phyloP scores from a whole-genome alignment of 2,113 vertebrate species.

The Brevimyrus niger region DNA sequence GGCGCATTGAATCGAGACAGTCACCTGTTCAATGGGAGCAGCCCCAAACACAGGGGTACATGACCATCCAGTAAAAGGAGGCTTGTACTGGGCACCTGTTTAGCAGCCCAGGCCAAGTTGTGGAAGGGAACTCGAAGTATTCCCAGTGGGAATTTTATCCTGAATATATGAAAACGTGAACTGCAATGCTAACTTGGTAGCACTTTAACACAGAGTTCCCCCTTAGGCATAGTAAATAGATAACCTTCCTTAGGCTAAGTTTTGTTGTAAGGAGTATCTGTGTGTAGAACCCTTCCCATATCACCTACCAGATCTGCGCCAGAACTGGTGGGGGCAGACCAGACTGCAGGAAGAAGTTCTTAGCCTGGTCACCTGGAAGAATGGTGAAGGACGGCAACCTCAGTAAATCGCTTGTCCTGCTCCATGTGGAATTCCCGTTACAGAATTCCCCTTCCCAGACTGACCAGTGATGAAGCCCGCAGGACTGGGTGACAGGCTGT shows the following conservation, averaged over 20 bases:
- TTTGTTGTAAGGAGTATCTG: not conserved
- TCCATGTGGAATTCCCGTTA: not conserved
- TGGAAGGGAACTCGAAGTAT: not conserved
- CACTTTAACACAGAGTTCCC: not conserved
- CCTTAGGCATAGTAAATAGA: not conserved
- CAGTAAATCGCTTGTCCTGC: not conserved
- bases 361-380: conserved; percentile 88
- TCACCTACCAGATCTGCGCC: conserved; percentile 95
- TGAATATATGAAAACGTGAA: not conserved
- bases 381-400: conserved; percentile 19
- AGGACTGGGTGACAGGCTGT: conserved; percentile 79
- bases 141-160: not conserved
- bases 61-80: not conserved
- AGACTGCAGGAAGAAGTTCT: conserved; percentile 96
- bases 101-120: not conserved
- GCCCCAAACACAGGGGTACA: not conserved
- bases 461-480: conserved; percentile 93
- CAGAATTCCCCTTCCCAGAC: not conserved
- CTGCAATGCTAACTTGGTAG: not conserved
- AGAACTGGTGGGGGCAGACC: conserved; percentile 91
- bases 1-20: not conserved
- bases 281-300: not conserved
- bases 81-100: not conserved
- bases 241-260: not conserved
- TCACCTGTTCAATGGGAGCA: not conserved